Conservation (phyloP, 1,140 invertebrate species). For the Heterodera carotae region DNA sequence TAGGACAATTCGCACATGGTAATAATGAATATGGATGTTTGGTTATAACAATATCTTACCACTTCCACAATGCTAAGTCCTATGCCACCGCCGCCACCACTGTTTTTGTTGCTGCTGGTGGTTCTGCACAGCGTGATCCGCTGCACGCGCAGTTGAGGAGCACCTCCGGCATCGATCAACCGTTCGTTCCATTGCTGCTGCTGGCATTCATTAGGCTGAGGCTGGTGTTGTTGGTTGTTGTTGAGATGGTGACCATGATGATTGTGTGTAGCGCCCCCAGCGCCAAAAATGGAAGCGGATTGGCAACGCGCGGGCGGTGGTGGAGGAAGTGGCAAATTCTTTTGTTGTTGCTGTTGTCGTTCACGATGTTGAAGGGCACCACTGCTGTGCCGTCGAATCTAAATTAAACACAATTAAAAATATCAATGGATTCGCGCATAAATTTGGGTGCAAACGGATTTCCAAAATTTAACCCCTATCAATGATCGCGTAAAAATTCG, state of each 20-base stretch:
- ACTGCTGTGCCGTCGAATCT: not conserved
- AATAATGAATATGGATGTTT: too few relatives aligned
- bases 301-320: not conserved
- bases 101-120: slow-evolving; percentile 22
- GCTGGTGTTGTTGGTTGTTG: not conserved
- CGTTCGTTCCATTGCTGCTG: slow-evolving; percentile 31
- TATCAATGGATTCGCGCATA: too few relatives aligned
- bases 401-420: not conserved
- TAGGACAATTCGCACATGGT: too few relatives aligned
- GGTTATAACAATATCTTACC: not conserved
- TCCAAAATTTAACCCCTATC: too few relatives aligned
- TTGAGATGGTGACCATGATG: not conserved
- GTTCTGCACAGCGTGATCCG: slow-evolving; percentile 24
- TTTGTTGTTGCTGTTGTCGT: not conserved
- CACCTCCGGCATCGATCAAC: slow-evolving; percentile 24
- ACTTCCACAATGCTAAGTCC: slow-evolving; percentile 60
- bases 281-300: not conserved
- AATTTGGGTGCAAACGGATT: too few relatives aligned
- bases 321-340: not conserved
- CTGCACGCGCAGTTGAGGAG: slow-evolving; percentile 13
- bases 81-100: slow-evolving; percentile 45
- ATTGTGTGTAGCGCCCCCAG: too few relatives aligned
- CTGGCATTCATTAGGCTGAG: not conserved
- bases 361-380: not conserved
- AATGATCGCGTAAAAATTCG: too few relatives aligned